These are phyloP conservation scores for Cataglyphis rosenhaueri DNA, from an alignment of 2,888 invertebrate genomes.

Conservation along the genomic window DNA sequence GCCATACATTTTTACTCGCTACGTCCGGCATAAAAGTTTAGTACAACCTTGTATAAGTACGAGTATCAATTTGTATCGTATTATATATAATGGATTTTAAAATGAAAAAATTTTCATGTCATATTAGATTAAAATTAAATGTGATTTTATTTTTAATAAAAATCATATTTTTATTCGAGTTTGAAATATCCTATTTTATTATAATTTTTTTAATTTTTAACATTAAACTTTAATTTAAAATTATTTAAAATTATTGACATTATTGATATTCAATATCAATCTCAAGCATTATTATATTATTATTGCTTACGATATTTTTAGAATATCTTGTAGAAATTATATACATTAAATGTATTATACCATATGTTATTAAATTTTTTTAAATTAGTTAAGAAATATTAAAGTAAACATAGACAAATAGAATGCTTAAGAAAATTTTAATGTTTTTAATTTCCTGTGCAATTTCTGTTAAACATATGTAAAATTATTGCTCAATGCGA, in stretches of 20 bases:
- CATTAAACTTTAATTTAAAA: not conserved
- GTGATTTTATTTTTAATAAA: not conserved
- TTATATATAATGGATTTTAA: constrained; percentile 15
- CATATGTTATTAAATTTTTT: not conserved
- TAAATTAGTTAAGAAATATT: not conserved
- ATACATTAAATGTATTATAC: not conserved
- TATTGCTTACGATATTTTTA: not conserved
- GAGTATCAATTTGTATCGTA: not conserved
- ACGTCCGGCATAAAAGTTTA: not conserved
- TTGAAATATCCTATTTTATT: not conserved
- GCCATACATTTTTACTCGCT: constrained; percentile 41
- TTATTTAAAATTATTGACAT: not conserved
- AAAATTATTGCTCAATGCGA: constrained; percentile 18
- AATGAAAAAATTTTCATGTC: not conserved
- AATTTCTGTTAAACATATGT: not conserved
- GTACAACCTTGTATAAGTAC: not conserved
- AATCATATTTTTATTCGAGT: not conserved
- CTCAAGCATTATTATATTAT: not conserved
- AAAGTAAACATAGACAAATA: not conserved
- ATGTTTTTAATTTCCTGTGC: no score
- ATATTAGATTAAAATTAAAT: not conserved
- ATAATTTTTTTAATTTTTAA: not conserved
- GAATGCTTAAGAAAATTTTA: not conserved
- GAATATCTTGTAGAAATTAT: not conserved
- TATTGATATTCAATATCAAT: not conserved